Evolutionary conservation across 2,797 vertebrate genomes (phyloP), one percentile per base, ranked within the genome.

Genomic region (Phoeniculus purpureus): DNA sequence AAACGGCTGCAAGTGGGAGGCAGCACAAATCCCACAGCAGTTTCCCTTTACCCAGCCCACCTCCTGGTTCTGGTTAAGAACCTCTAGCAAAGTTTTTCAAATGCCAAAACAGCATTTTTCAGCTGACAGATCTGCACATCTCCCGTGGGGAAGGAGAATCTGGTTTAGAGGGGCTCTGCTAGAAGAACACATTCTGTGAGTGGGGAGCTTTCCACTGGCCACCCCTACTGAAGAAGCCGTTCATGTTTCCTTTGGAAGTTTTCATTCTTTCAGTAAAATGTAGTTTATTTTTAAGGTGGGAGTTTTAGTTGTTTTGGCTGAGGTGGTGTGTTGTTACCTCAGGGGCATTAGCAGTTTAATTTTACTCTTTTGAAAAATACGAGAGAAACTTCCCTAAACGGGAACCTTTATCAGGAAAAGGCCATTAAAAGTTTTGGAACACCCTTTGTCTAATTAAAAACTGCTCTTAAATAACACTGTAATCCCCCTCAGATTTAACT

Each of bases 211-310:
- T 71, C 51, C 54, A 29, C 21, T 79, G 27, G 45, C 52, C 47
- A 16, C 25, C 40, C 37, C 25, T 90, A 32, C 68, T 79, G 68
- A 87, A 88, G 81, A 61, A 94, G 29, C 11, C 19, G 77, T 76
- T 88, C 31, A 7, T 45, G 32, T 80, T 94, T 91, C 83, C 77
- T 74, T 74, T 74, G 47, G 55, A 92, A 82, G n/a, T 40, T 91
- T 82, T 68, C 21, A 17, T 88, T 75, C 62, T 72, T 47, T 26
- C 55, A 43, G n/a, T 77, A 48, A 81, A 91, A 55, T 16, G 55
- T 2, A 25, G 48, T 17, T 91, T 81, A 61, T 37, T 90, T 94
- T 80, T 65, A 62, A 61, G 47, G 29, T 82, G 54, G 12, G 87
- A 51, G 19, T 54, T 78, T 61, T 21, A 78, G 59, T 21, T 90